A percentile compares a stretch with the other conserved stretches of the same genome.
Evolutionary conservation across 2,113 vertebrate species (phyloP).

Genomic region (Neomonachus schauinslandi): DNA sequence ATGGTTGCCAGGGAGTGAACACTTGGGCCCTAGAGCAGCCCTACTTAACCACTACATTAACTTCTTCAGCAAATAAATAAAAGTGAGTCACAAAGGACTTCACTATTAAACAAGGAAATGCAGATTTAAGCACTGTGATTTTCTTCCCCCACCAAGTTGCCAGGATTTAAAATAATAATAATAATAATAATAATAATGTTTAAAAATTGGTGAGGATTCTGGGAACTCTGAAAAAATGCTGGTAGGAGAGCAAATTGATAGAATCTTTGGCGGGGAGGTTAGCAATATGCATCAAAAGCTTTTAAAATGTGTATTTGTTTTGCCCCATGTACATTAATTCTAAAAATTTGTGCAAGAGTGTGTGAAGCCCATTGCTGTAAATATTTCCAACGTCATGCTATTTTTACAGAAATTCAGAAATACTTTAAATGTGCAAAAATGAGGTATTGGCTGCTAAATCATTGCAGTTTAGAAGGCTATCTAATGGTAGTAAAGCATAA

Average conservation of each 20-base stretch:
- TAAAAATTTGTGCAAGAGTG: background rate
- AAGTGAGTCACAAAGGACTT: background rate
- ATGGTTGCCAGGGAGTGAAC: background rate
- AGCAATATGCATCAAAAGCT: background rate
- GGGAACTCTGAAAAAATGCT: background rate
- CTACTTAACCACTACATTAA: background rate
- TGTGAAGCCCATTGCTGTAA: background rate
- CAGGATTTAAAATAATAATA: background rate
- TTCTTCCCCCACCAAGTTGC: background rate
- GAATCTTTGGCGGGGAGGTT: background rate
- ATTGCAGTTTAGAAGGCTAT: background rate
- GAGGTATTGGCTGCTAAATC: background rate
- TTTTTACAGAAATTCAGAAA: background rate
- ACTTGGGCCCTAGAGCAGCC: background rate
- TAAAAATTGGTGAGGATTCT: background rate
- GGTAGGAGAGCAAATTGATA: background rate
- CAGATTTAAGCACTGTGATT: background rate
- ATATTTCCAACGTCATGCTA: background rate
- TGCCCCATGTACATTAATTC: background rate
- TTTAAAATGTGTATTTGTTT: background rate
- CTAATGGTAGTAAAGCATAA: background rate
- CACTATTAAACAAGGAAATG: background rate
- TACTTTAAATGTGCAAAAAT: background rate
- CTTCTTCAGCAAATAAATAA: background rate
- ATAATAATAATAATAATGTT: background rate